phyloP scores from a whole-genome alignment of 37 sponge, comb jelly and placozoan genomes.

The Agelas oroides region DNA sequence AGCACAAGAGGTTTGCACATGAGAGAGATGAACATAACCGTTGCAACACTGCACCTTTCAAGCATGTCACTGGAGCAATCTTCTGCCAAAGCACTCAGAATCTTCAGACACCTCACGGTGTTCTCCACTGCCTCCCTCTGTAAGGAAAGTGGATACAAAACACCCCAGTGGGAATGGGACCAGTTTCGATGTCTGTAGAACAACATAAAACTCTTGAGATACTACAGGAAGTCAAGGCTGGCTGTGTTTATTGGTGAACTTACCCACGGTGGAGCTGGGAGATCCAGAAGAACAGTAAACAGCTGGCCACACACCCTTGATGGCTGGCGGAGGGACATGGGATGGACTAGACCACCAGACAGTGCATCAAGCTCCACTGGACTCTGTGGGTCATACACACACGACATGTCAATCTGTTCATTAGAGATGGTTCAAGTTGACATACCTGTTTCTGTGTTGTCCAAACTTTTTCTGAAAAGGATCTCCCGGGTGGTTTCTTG shows the following conservation, averaged over 20 bases:
- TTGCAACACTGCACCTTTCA: too few species aligned
- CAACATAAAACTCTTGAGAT: too few species aligned
- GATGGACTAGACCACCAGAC: too few species aligned
- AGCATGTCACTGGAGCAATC: conserved; percentile 23
- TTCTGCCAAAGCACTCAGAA: conserved; percentile 23
- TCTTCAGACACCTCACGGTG: conserved; percentile 8
- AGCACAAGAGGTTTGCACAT: too few species aligned
- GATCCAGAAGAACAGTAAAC: conserved; percentile 33
- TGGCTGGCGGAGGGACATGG: not conserved
- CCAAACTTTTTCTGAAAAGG: conserved; percentile 13
- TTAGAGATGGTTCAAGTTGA: too few species aligned
- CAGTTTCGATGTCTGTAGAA: not conserved
- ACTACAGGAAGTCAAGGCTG: too few species aligned
- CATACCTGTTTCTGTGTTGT: not conserved
- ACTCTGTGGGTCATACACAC: too few species aligned
- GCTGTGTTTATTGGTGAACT: not conserved
- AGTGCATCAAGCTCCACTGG: too few species aligned
- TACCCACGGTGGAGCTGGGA: conserved; percentile 40
- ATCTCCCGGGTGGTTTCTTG: not conserved
- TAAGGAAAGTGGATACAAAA: not conserved
- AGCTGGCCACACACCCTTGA: conserved; percentile 24
- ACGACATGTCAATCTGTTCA: too few species aligned
- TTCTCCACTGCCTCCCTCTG: conserved; percentile 36
- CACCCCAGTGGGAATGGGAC: not conserved
- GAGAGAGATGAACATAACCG: too few species aligned